phyloP scores from a whole-genome alignment of 2,113 vertebrate genomes.

The Lathamus discolor region DNA sequence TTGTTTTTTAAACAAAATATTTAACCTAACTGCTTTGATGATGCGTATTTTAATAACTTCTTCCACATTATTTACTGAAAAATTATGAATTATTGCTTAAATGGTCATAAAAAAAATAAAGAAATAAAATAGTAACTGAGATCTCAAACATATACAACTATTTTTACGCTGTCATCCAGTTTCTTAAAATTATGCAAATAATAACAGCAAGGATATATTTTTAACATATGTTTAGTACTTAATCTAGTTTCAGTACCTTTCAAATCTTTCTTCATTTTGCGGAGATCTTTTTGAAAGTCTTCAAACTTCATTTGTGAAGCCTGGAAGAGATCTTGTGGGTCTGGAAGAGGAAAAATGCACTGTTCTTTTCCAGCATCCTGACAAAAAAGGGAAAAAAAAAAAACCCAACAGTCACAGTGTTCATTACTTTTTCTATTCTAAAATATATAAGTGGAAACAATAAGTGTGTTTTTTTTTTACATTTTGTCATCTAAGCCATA shows the following conservation, averaged over 20 bases:
- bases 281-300: constrained; percentile 94
- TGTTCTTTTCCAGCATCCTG: constrained; percentile 93
- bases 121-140: neutral
- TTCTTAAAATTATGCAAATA: neutral
- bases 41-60: neutral
- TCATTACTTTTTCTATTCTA: neutral
- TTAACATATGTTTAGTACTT: neutral
- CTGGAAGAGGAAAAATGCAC: constrained; percentile 89
- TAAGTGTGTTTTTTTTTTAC: neutral
- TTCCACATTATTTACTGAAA: neutral
- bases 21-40: neutral
- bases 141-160: neutral
- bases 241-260: constrained; percentile 76
- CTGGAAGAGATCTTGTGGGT: constrained; percentile 97
- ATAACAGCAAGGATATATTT: neutral
- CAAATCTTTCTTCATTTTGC: constrained; percentile 90
- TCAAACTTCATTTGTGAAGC: constrained; percentile 97
- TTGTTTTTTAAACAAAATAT: neutral
- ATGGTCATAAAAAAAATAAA: neutral
- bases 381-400: neutral
- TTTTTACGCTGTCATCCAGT: neutral
- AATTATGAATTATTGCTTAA: neutral
- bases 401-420: neutral
- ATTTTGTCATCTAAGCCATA: neutral
- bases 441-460: neutral